Evolutionary conservation across 2,113 vertebrate species (phyloP).

Genomic region (Lynx canadensis): DNA sequence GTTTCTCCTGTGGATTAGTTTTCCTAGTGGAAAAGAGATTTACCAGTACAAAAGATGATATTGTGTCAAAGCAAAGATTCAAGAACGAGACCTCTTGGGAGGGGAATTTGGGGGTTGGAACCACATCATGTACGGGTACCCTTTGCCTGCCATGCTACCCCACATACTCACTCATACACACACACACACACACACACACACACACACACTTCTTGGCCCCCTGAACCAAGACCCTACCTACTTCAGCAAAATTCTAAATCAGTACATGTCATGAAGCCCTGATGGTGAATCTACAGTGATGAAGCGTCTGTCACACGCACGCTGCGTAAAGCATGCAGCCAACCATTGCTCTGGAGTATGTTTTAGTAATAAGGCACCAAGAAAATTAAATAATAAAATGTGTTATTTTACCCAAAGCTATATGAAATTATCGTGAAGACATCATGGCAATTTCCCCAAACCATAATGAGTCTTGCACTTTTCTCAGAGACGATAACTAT

Average conservation of each 20-base stretch:
- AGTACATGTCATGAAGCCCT: neutral
- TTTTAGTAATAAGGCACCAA: neutral
- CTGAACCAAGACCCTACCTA: neutral
- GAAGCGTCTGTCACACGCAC: neutral
- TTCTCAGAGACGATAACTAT: neutral
- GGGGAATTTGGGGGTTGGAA: neutral
- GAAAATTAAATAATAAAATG: neutral
- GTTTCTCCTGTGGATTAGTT: neutral
- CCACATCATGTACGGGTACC: no score
- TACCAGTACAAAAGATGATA: neutral
- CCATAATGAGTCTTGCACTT: neutral
- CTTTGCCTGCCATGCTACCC: no score
- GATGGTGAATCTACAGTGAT: neutral
- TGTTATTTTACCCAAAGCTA: neutral
- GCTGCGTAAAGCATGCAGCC: neutral
- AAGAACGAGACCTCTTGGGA: neutral
- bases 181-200: neutral
- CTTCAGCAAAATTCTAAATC: neutral
- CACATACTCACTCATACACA: neutral
- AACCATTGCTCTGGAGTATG: neutral
- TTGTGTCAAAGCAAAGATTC: neutral
- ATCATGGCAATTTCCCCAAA: neutral
- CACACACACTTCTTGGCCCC: neutral
- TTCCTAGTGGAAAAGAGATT: neutral
- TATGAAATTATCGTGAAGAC: neutral